These are phyloP conservation scores for Hylaeus volcanicus DNA, from an alignment of 1,140 invertebrate species.

Conservation along the genomic window DNA sequence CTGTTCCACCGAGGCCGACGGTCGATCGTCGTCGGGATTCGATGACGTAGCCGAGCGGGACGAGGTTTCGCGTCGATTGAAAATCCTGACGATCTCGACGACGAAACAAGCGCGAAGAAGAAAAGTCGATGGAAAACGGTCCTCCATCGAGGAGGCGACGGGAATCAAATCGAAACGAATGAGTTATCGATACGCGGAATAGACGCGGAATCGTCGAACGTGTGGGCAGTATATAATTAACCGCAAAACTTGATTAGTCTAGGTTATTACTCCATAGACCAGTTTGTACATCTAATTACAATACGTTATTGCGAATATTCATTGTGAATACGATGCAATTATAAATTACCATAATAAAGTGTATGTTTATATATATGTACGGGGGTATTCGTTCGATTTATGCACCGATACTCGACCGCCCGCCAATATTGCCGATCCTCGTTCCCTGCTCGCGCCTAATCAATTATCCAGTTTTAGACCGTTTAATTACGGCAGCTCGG, in stretches of 20 bases:
- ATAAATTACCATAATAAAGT: conserved; percentile 73
- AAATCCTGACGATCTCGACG: conserved; percentile 11
- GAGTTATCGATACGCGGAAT: conserved; percentile 14
- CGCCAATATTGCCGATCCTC: conserved; percentile 48
- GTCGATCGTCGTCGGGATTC: conserved; percentile 16
- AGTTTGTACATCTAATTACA: conserved; percentile 72
- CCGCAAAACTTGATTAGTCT: conserved; percentile 67
- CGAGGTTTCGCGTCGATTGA: conserved; percentile 12
- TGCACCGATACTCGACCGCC: conserved; percentile 37
- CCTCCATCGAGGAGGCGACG: neutral
- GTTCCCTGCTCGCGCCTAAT: conserved; percentile 42
- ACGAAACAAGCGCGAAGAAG: neutral
- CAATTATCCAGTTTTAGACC: conserved; percentile 58
- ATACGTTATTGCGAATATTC: conserved; percentile 70
- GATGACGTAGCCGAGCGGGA: neutral
- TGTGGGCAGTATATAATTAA: conserved; percentile 63
- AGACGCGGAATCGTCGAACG: conserved; percentile 43
- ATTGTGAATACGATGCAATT: conserved; percentile 71
- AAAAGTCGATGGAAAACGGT: no score
- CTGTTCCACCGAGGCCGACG: neutral
- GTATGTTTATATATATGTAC: conserved; percentile 72
- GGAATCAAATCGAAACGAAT: neutral
- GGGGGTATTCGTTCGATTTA: conserved; percentile 56
- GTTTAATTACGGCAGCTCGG: conserved; percentile 56
- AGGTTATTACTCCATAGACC: conserved; percentile 68